Percentiles rank a stretch among this genome's conserved stretches.
Evolutionary conservation across 1,140 invertebrate species (phyloP).

Genomic region (Camponotus pennsylvanicus): DNA sequence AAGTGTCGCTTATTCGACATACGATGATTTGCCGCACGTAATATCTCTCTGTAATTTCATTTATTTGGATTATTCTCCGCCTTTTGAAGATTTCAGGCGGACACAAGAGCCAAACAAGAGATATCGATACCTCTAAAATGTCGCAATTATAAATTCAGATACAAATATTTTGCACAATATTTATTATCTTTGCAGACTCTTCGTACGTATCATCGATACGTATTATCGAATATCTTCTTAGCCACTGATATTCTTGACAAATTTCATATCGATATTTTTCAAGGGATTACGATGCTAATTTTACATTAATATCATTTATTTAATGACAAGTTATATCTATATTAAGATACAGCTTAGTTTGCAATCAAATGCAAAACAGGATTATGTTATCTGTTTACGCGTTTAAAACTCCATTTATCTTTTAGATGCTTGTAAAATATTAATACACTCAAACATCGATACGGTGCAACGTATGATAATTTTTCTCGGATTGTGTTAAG

Average conservation of each 20-base stretch:
- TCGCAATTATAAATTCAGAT: neutral
- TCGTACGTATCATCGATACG: neutral
- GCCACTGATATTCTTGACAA: neutral
- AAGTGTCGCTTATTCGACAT: neutral
- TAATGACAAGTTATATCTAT: neutral
- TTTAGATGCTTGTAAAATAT: neutral
- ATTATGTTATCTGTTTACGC: neutral
- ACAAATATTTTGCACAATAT: neutral
- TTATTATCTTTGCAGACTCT: neutral
- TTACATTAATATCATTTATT: neutral
- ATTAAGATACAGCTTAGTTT: neutral
- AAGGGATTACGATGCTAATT: neutral
- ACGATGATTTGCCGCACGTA: neutral
- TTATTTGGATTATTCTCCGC: neutral
- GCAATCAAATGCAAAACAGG: neutral
- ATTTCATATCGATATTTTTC: neutral
- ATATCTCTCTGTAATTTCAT: neutral
- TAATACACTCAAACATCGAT: neutral
- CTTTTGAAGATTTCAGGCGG: neutral
- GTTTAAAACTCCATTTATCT: neutral
- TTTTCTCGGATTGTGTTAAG: neutral
- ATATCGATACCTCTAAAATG: neutral
- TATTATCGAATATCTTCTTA: neutral
- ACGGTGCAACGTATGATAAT: neutral
- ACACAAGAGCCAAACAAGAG: neutral